A percentile compares a stretch with the other conserved stretches of the same genome.
Conservation (phyloP, 2,888 invertebrate genomes). For the Patella depressa region DNA sequence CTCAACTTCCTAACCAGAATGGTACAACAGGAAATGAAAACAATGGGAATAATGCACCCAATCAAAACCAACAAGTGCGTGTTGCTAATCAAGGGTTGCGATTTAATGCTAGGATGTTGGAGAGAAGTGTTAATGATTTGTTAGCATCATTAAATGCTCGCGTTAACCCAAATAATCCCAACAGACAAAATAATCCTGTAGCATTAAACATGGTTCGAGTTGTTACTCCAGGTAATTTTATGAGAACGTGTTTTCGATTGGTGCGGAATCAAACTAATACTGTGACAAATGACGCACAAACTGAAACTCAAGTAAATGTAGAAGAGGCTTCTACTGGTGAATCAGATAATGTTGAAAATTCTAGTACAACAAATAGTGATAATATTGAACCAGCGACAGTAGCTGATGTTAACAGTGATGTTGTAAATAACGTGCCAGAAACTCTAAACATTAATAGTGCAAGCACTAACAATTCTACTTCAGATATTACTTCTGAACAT, state of each 20-base stretch:
- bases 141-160: slow-evolving; percentile 16
- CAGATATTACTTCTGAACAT: too few relatives aligned
- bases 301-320: neutral
- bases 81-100: neutral
- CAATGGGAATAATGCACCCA: neutral
- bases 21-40: neutral
- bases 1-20: neutral
- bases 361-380: neutral
- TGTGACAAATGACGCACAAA: neutral
- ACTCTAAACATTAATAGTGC: too few relatives aligned
- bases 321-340: neutral
- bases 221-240: slow-evolving; percentile 36
- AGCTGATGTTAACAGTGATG: too few relatives aligned
- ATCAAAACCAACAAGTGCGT: neutral
- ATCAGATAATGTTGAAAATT: neutral
- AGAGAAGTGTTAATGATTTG: slow-evolving; percentile 23
- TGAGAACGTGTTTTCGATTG: slow-evolving; percentile 26
- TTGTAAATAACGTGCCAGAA: too few relatives aligned
- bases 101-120: slow-evolving; percentile 15
- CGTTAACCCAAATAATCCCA: slow-evolving; percentile 1
- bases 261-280: slow-evolving; percentile 7
- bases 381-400: neutral
- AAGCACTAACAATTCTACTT: too few relatives aligned
- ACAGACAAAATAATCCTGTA: slow-evolving; percentile 25
- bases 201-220: slow-evolving; percentile 32